These are phyloP conservation scores for Ommatoiulus sabulosus DNA, from an alignment of 2,888 invertebrate genomes.

Conservation along the genomic window DNA sequence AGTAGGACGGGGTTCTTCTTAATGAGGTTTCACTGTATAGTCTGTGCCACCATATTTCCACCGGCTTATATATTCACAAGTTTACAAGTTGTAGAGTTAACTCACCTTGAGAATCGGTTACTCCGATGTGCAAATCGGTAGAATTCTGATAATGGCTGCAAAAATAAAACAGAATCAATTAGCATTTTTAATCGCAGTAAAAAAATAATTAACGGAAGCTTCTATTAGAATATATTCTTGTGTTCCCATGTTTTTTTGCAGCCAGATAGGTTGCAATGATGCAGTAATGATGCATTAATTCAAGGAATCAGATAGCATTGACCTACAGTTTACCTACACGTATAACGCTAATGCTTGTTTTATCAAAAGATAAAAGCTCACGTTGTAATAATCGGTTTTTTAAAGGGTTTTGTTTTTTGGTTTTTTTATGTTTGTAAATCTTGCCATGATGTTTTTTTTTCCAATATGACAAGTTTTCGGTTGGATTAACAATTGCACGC, in stretches of 20 bases:
- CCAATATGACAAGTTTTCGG: not conserved
- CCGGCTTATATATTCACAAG: too few relatives aligned
- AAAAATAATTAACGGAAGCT: not conserved
- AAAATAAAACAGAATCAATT: constrained; percentile 61
- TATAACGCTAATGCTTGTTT: not conserved
- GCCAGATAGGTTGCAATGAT: not conserved
- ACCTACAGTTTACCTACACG: not conserved
- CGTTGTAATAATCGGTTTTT: not conserved
- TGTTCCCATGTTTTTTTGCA: not conserved
- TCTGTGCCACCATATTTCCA: too few relatives aligned
- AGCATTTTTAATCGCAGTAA: not conserved
- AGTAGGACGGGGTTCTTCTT: too few relatives aligned
- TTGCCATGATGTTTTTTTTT: not conserved
- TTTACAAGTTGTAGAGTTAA: not conserved
- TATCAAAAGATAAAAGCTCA: not conserved
- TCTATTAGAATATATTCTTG: not conserved
- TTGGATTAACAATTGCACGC: not conserved
- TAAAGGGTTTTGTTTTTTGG: not conserved
- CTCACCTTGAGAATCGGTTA: constrained; percentile 78
- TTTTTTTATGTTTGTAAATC: not conserved
- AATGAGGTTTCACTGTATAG: too few relatives aligned
- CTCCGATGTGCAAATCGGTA: constrained; percentile 89
- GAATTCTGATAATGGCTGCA: constrained; percentile 75
- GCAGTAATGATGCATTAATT: not conserved
- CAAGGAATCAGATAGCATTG: not conserved